Evolutionary conservation across 2,888 invertebrate genomes (phyloP), one percentile per base, ranked within the genome.

Genomic region (Drosophila infuscata): DNA sequence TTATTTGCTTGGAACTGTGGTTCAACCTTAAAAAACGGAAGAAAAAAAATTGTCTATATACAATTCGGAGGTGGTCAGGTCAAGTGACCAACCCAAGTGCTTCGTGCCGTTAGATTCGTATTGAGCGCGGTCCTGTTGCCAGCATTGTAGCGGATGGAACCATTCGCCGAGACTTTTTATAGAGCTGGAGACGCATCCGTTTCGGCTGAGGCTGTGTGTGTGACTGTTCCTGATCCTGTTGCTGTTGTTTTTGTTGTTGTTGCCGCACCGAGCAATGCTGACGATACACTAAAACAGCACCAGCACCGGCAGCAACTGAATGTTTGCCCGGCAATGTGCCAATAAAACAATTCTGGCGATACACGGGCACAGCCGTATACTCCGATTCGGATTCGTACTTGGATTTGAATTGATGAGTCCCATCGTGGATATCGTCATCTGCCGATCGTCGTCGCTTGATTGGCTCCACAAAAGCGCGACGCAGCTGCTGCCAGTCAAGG

Each of bases 311-410:
- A 8, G 2, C 49, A 15, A 61, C 32, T 0, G 54, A 2, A 1
- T 41, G 32, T 30, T 52, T 48, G 53, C 20, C 51, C 1, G 89
- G 92, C 35, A 86, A 60, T 11, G 66, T 73, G 15, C 92, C 93
- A 0, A 93, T 53, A 56, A 93, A 93, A 48, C 92, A 92, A 61
- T 93, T 92, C 71, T 92, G 93, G 8, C 93, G 87, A 59, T 77
- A 78, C 6, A 93, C 91, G 2, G 93, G 91, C 35, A 87, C 89
- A 5, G 82, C 79, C 46, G 76, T 71, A 38, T 82, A 78, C 0
- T 82, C 57, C 0, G 12, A 3, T 25, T 60, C 64, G 12, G 62
- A 62, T 17, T 66, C 20, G 1, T 12, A 20, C 15, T 25, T 46
- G 3, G 11, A 20, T 25, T 15, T 25, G 4, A 12, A 7, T 36